Percentiles rank a stretch among this genome's conserved stretches.
Evolutionary conservation across 1,140 invertebrate species (phyloP).

Genomic region (Phenacoccus solenopsis): DNA sequence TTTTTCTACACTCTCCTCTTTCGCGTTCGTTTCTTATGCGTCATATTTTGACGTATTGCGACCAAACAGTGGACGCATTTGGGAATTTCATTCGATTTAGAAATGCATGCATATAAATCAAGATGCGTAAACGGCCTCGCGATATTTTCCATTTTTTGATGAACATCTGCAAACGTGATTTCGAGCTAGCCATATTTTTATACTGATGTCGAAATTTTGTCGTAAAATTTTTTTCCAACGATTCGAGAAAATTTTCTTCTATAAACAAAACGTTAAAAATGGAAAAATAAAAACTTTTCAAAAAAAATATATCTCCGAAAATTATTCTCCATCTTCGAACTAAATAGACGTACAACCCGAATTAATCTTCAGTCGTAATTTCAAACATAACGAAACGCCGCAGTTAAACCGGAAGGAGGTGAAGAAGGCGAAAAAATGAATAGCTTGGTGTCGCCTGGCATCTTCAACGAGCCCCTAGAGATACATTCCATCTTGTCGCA

Average conservation of each 20-base stretch:
- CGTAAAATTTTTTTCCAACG: not conserved
- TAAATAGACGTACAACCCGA: too few relatives aligned
- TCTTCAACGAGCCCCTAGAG: conserved; percentile 8
- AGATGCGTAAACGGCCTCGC: not conserved
- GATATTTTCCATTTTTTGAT: not conserved
- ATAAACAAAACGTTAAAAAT: too few relatives aligned
- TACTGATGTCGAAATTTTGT: not conserved
- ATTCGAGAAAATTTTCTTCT: too few relatives aligned
- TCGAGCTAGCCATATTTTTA: not conserved
- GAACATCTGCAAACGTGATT: conserved; percentile 11
- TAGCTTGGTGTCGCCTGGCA: conserved; percentile 6
- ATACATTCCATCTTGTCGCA: conserved; percentile 11
- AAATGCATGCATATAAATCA: conserved; percentile 15
- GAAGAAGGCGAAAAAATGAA: not conserved
- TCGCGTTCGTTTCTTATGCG: not conserved
- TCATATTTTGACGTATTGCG: conserved; percentile 10
- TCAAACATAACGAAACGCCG: not conserved
- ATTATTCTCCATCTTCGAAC: too few relatives aligned
- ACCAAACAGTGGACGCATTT: conserved; percentile 9
- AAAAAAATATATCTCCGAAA: too few relatives aligned
- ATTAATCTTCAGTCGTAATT: not conserved
- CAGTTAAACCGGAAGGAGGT: not conserved
- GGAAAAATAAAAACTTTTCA: too few relatives aligned
- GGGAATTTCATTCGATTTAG: conserved; percentile 14
- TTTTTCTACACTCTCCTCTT: conserved; percentile 4